These are phyloP conservation scores for Aphelenchoides besseyi DNA, from an alignment of 1,140 invertebrate genomes.

Conservation along the genomic window DNA sequence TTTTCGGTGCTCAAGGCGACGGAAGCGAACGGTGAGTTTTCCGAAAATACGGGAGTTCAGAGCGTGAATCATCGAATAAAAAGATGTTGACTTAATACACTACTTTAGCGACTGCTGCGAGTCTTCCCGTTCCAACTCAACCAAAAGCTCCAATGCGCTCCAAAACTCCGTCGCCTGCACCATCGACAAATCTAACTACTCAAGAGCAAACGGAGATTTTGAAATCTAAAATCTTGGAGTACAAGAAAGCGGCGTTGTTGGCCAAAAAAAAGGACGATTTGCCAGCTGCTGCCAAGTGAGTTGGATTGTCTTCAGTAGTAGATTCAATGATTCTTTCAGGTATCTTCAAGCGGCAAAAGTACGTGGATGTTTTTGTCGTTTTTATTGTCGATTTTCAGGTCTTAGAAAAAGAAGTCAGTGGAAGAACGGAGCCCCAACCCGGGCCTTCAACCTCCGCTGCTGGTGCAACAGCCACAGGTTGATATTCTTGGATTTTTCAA, in stretches of 20 bases:
- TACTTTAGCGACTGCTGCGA: not conserved
- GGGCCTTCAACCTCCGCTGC: not conserved
- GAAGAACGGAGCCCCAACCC: not conserved
- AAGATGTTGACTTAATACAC: not conserved
- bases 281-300: conserved; percentile 3
- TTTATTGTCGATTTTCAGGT: not conserved
- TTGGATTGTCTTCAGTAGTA: too few species aligned
- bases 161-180: conserved; percentile 15
- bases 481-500: not conserved
- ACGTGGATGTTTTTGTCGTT: not conserved
- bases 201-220: conserved; percentile 12
- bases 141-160: not conserved
- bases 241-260: conserved; percentile 19
- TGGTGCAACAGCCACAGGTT: not conserved
- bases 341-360: conserved; percentile 19
- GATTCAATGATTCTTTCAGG: too few species aligned
- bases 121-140: not conserved
- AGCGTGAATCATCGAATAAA: too few species aligned
- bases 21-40: not conserved
- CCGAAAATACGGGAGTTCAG: not conserved
- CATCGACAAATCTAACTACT: not conserved
- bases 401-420: conserved; percentile 1
- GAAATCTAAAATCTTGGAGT: conserved; percentile 4
- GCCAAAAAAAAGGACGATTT: conserved; percentile 14
- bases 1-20: not conserved